These are phyloP conservation scores for Megaceryle alcyon DNA, from an alignment of 2,797 vertebrate genomes.

Conservation along the genomic window DNA sequence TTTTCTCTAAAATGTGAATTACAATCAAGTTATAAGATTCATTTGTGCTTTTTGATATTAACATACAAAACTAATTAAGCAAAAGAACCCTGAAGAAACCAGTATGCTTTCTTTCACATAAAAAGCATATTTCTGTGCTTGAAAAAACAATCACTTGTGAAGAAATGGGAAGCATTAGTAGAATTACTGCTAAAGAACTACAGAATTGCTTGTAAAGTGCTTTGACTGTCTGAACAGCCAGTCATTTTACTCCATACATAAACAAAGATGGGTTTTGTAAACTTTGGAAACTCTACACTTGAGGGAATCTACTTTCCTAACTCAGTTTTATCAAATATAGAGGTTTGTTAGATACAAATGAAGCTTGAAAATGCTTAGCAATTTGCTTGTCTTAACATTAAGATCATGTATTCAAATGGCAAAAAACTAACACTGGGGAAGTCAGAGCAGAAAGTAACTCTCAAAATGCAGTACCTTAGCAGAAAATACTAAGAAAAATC, in stretches of 20 bases:
- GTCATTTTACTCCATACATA: not conserved
- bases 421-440: slow-evolving; percentile 1
- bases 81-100: not conserved
- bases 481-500: not conserved
- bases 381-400: slow-evolving; percentile 21
- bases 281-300: not conserved
- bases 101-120: not conserved
- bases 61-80: not conserved
- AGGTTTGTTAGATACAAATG: not conserved
- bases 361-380: not conserved
- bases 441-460: not conserved
- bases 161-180: not conserved
- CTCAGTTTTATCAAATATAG: slow-evolving; percentile 1
- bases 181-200: not conserved
- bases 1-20: not conserved
- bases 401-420: not conserved
- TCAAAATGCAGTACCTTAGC: not conserved
- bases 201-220: not conserved
- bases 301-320: not conserved
- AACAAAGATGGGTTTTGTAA: not conserved
- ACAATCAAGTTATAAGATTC: not conserved
- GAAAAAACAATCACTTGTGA: not conserved
- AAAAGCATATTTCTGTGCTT: not conserved
- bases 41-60: not conserved
- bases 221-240: not conserved